Evolutionary conservation across 2,113 vertebrate species (phyloP).

Genomic region (Paralichthys olivaceus): DNA sequence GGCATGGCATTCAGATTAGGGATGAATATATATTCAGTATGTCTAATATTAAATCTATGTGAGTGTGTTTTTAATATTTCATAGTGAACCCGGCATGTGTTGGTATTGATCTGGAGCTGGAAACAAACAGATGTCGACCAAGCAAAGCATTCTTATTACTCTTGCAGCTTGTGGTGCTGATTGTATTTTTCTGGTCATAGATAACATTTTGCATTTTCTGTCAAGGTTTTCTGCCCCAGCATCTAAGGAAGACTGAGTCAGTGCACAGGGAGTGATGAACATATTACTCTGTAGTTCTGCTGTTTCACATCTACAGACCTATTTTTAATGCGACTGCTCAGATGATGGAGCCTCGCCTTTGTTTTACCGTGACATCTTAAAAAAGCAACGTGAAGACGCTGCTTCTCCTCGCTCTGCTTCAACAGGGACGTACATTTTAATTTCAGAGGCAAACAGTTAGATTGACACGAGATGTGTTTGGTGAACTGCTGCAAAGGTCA

Average conservation of each 20-base stretch:
- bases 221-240: neutral
- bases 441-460: conserved; percentile 45
- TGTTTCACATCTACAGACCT: conserved; percentile 23
- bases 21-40: conserved; percentile 4
- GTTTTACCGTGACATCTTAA: conserved; percentile 21
- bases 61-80: neutral
- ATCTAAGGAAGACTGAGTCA: conserved; percentile 5
- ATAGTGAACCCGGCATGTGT: neutral
- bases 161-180: conserved; percentile 23
- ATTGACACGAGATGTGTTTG: conserved; percentile 64
- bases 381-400: conserved; percentile 4
- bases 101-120: neutral
- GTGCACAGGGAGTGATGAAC: conserved; percentile 14
- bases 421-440: conserved; percentile 30
- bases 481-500: conserved; percentile 69
- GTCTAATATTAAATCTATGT: conserved; percentile 12
- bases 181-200: conserved; percentile 20
- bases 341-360: conserved; percentile 15
- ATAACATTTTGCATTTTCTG: conserved; percentile 43
- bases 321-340: conserved; percentile 18
- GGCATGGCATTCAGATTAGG: neutral
- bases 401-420: neutral
- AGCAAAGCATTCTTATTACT: conserved; percentile 5
- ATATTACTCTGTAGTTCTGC: neutral
- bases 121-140: neutral